These are phyloP conservation scores for Tragelaphus imberbis DNA, from an alignment of 2,113 vertebrate species.

Conservation along the genomic window DNA sequence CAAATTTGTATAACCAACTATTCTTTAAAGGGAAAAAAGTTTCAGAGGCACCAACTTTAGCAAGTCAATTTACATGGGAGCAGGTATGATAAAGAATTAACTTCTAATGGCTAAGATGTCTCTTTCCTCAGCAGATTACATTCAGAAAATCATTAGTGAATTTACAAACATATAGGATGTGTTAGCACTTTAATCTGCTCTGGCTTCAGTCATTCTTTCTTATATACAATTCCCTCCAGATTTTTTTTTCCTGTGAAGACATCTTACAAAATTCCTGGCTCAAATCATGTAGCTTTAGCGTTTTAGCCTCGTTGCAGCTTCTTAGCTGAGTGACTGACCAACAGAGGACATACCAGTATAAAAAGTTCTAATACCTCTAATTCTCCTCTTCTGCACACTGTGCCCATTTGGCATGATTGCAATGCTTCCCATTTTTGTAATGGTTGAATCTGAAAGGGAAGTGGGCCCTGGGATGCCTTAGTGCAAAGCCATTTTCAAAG, in stretches of 20 bases:
- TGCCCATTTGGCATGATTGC: conserved; percentile 38
- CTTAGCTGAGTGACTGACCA: neutral
- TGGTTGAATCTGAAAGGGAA: conserved; percentile 51
- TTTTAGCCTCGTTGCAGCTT: neutral
- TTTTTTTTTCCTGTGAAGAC: neutral
- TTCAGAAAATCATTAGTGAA: too few species aligned
- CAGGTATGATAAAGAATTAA: neutral
- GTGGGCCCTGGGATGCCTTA: conserved; percentile 18
- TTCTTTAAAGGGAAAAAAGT: neutral
- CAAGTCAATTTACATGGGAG: neutral
- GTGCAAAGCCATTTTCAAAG: conserved; percentile 50
- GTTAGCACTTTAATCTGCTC: neutral
- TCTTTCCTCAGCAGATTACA: neutral
- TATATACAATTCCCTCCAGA: neutral
- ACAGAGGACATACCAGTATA: neutral
- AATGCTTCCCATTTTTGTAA: conserved; percentile 36
- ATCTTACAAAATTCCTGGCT: neutral
- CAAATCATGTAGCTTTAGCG: neutral
- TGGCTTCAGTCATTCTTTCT: neutral
- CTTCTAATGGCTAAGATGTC: too few species aligned
- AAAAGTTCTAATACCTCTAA: neutral
- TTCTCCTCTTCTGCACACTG: neutral
- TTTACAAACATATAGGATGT: neutral
- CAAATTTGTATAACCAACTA: neutral
- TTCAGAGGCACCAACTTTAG: neutral